Evolutionary conservation across 2,888 invertebrate genomes (phyloP).

Genomic region (Tridacna crocea): DNA sequence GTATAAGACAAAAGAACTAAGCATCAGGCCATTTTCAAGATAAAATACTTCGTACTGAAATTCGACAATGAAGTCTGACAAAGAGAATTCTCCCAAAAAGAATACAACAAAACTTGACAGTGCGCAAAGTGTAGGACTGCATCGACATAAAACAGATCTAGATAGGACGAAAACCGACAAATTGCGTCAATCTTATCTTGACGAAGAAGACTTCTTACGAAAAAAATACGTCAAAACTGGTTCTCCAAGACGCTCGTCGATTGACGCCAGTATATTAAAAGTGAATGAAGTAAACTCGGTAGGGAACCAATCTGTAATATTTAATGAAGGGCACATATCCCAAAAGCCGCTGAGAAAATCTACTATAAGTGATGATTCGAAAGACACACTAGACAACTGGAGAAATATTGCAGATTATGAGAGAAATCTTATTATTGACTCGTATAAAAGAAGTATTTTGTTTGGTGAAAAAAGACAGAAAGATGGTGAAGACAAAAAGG

Average conservation of each 20-base stretch:
- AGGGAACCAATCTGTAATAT: background rate
- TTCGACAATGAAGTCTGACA: constrained; percentile 7
- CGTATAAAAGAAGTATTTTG: constrained; percentile 39
- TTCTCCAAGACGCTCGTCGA: constrained; percentile 22
- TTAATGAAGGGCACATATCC: background rate
- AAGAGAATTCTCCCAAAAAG: constrained; percentile 8
- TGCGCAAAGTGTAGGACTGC: constrained; percentile 39
- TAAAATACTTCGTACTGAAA: no score
- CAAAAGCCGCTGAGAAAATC: constrained; percentile 26
- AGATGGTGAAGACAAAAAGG: background rate
- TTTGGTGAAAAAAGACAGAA: constrained; percentile 14
- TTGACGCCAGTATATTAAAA: constrained; percentile 29
- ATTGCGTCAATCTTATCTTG: constrained; percentile 32
- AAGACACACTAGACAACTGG: constrained; percentile 47
- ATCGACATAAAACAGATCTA: constrained; percentile 40
- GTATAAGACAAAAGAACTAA: no score
- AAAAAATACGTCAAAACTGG: constrained; percentile 37
- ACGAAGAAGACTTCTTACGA: constrained; percentile 34
- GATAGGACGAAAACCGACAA: constrained; percentile 40
- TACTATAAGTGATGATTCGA: constrained; percentile 33
- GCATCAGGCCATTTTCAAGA: no score
- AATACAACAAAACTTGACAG: constrained; percentile 44
- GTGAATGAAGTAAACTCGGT: constrained; percentile 26
- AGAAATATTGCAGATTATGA: constrained; percentile 38
- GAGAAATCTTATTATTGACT: constrained; percentile 30